Percentiles rank a stretch among this genome's conserved stretches.
Conservation (phyloP, 1,140 invertebrate genomes). For the Anoplolepis gracilipes region DNA sequence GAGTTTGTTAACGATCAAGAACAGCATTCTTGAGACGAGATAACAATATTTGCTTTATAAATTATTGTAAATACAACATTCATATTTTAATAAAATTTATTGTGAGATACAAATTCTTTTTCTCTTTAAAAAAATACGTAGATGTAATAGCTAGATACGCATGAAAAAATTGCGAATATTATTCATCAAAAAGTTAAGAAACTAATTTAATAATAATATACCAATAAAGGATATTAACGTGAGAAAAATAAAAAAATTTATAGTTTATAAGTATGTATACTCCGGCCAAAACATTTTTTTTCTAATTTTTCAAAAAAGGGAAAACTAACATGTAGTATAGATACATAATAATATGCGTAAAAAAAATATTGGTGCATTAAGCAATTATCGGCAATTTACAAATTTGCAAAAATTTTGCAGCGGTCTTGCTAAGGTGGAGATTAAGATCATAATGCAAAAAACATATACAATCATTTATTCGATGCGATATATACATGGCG, state of each 20-base stretch:
- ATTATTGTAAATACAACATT: neutral
- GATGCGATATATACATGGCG: slow-evolving; percentile 66
- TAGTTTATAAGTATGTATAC: neutral
- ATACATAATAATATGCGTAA: neutral
- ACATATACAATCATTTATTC: slow-evolving; percentile 72
- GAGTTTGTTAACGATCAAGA: neutral
- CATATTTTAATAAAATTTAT: slow-evolving; percentile 10
- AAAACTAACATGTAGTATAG: neutral
- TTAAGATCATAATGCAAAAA: slow-evolving; percentile 66
- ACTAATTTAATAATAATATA: neutral
- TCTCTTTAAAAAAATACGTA: neutral
- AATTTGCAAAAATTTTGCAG: neutral
- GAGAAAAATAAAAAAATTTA: neutral
- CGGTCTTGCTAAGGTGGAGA: slow-evolving; percentile 48
- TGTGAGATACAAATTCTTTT: neutral
- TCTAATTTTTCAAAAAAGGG: neutral
- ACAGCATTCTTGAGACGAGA: neutral
- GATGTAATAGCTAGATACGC: too few relatives aligned
- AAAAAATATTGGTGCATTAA: neutral
- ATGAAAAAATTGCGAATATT: neutral
- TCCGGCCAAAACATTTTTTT: neutral
- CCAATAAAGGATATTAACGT: neutral
- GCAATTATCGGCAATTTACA: neutral
- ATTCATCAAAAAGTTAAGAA: neutral
- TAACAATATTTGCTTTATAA: neutral